Evolutionary conservation across 2,113 vertebrate genomes (phyloP).

Genomic region (Tachycineta bicolor): DNA sequence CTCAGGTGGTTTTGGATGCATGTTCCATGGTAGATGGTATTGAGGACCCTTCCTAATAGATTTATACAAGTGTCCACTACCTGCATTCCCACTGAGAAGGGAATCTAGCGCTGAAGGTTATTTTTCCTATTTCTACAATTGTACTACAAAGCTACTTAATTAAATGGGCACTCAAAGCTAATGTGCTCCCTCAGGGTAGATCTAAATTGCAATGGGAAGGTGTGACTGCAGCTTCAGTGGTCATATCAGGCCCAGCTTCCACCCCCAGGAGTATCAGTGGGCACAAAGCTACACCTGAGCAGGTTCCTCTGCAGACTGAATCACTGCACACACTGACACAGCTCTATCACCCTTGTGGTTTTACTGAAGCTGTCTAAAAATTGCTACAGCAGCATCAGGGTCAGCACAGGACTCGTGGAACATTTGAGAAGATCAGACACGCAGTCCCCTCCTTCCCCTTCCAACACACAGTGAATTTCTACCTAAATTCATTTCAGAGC

Average conservation of each 20-base stretch:
- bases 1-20: not conserved
- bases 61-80: not conserved
- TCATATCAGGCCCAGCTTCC: not conserved
- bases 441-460: not conserved
- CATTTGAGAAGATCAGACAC: not conserved
- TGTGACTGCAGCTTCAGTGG: not conserved
- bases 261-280: not conserved
- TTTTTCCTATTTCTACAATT: conserved; percentile 2
- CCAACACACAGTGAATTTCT: not conserved
- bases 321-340: not conserved
- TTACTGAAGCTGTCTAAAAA: not conserved
- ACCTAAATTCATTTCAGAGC: not conserved
- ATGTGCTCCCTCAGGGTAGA: not conserved
- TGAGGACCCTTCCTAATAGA: not conserved
- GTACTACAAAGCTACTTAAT: conserved; percentile 10
- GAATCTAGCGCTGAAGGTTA: not conserved
- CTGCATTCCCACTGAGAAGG: not conserved
- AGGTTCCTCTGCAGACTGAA: not conserved
- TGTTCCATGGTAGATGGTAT: not conserved
- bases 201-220: not conserved
- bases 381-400: not conserved
- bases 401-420: not conserved
- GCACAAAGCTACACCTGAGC: not conserved
- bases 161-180: conserved; percentile 39
- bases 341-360: not conserved